Evolutionary conservation across 1,140 invertebrate species (phyloP).

Genomic region (Drosophila sp.): DNA sequence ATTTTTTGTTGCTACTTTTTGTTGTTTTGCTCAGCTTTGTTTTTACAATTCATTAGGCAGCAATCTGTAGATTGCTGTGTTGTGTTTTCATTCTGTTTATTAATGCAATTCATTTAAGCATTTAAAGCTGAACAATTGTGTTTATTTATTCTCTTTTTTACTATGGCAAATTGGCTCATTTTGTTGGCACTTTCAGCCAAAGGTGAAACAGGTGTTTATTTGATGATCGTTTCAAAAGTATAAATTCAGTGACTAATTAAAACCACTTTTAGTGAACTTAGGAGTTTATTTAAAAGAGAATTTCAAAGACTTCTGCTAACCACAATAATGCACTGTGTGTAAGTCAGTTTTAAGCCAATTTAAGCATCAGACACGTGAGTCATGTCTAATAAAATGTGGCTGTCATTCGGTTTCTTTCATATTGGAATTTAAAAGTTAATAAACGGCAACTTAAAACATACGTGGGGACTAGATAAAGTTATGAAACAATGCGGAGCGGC

Average conservation of each 20-base stretch:
- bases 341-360: background rate
- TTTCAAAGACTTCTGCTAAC: background rate
- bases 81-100: slow-evolving; percentile 45
- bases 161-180: slow-evolving; percentile 11
- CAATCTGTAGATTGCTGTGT: slow-evolving; percentile 34
- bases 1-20: slow-evolving; percentile 28
- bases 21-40: background rate
- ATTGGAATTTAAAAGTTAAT: slow-evolving; percentile 7
- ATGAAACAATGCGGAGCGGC: slow-evolving; percentile 51
- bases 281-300: background rate
- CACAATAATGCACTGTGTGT: background rate
- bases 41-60: slow-evolving; percentile 57
- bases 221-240: background rate
- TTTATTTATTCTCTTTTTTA: slow-evolving; percentile 32
- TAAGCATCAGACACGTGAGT: background rate
- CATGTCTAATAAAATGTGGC: too few relatives aligned
- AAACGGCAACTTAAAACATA: slow-evolving; percentile 13
- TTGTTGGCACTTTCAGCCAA: slow-evolving; percentile 10
- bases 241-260: background rate
- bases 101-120: slow-evolving; percentile 56
- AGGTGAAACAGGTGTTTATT: slow-evolving; percentile 14
- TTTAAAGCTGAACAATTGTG: slow-evolving; percentile 31
- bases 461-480: slow-evolving; percentile 41
- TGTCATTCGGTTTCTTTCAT: too few relatives aligned
- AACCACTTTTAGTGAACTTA: background rate